Conservation (phyloP, 2,113 vertebrate species). For the Cyrtonyx montezumae region DNA sequence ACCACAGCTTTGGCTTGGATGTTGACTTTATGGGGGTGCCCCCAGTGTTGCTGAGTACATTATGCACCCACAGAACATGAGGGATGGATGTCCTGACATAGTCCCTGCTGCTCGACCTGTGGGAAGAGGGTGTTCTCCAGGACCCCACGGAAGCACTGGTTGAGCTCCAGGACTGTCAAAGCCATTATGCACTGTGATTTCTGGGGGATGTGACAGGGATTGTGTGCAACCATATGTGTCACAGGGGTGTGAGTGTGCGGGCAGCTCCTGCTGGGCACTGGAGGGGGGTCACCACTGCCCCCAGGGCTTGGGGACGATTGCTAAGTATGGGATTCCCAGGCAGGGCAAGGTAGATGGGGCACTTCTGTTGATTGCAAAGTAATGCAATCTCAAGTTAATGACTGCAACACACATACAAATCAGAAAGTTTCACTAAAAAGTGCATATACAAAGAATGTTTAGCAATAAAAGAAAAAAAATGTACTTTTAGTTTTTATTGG, state of each 20-base stretch:
- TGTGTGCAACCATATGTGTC: too few species aligned
- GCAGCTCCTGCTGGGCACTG: background rate
- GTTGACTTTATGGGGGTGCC: background rate
- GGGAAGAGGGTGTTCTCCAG: background rate
- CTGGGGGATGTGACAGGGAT: too few species aligned
- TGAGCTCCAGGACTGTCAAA: background rate
- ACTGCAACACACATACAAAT: background rate
- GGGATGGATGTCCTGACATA: accelerated
- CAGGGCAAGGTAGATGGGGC: background rate
- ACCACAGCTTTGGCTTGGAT: background rate
- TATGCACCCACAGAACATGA: background rate
- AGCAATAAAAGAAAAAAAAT: background rate
- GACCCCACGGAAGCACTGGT: background rate
- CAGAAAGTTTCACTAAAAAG: background rate
- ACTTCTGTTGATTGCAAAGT: background rate
- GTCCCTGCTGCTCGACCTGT: background rate
- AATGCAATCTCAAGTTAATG: background rate
- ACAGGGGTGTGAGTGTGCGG: accelerated
- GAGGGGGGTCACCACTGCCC: background rate
- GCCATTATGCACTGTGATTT: background rate
- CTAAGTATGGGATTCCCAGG: background rate
- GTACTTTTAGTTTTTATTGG: background rate
- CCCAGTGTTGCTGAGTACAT: background rate
- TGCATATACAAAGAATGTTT: background rate
- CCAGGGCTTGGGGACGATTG: accelerated